A percentile compares a stretch with the other conserved stretches of the same genome.
Evolutionary conservation across 2,797 vertebrate genomes (phyloP).

Genomic region (Acanthiza pusilla): DNA sequence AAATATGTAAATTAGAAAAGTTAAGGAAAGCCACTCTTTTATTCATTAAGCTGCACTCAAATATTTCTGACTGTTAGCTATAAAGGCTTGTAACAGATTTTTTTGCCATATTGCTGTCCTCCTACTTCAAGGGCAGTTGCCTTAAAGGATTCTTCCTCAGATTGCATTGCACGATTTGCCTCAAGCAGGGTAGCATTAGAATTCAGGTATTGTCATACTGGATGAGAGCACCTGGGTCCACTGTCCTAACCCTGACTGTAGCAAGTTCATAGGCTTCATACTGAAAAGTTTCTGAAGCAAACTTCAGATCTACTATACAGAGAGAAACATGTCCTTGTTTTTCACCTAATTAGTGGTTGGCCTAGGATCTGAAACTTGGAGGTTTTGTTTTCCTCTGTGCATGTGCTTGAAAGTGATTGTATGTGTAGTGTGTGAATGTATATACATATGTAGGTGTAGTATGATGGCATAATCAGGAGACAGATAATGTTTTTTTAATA

Average conservation of each 20-base stretch:
- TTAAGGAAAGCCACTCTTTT: background rate
- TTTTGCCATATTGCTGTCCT: background rate
- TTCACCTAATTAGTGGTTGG: background rate
- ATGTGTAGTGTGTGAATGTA: background rate
- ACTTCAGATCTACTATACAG: background rate
- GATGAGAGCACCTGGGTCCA: background rate
- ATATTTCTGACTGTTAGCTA: background rate
- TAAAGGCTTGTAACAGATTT: background rate
- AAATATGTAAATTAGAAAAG: background rate
- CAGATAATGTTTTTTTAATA: background rate
- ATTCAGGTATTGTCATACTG: background rate
- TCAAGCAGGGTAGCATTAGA: background rate
- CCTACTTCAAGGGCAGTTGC: background rate
- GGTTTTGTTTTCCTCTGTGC: background rate
- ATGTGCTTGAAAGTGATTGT: accelerated
- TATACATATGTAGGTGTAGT: accelerated
- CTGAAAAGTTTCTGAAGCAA: background rate
- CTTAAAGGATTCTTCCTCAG: background rate
- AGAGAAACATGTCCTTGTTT: background rate
- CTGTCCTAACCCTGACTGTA: background rate
- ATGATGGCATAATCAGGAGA: background rate
- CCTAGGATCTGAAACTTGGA: background rate
- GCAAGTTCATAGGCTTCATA: background rate
- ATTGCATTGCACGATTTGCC: background rate
- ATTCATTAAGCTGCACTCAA: background rate